Percentiles rank a stretch among this genome's conserved stretches.
These are phyloP conservation scores for Palloptera scutellata DNA, from an alignment of 2,888 invertebrate genomes.

Conservation along the genomic window DNA sequence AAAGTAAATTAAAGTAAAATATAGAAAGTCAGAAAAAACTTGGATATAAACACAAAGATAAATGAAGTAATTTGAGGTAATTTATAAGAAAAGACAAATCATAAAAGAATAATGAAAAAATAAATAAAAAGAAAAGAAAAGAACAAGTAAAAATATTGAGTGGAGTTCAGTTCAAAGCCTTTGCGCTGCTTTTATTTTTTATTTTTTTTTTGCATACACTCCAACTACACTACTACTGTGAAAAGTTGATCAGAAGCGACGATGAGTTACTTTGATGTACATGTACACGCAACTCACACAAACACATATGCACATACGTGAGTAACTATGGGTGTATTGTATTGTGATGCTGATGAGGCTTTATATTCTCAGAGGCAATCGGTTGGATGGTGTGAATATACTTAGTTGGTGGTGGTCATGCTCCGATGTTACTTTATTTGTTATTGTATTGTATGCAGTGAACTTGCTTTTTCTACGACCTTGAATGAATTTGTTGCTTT, in stretches of 20 bases:
- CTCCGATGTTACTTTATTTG: background rate
- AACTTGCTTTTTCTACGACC: background rate
- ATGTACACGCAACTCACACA: background rate
- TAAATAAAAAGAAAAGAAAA: background rate
- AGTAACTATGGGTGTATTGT: background rate
- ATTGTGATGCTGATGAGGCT: too few relatives aligned
- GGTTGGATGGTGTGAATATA: too few relatives aligned
- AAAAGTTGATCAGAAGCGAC: background rate
- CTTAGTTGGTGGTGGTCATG: background rate
- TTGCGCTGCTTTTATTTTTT: background rate
- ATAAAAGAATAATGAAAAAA: background rate
- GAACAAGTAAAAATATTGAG: constrained; percentile 10
- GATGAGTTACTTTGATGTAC: background rate
- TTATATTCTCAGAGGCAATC: too few relatives aligned
- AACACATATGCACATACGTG: background rate
- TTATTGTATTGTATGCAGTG: background rate
- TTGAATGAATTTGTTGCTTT: background rate
- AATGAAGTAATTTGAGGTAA: constrained; percentile 4
- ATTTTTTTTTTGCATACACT: background rate
- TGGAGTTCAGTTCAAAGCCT: background rate
- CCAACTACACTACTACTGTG: background rate
- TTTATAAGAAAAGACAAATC: background rate
- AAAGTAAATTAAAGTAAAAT: background rate
- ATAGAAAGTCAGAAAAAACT: background rate
- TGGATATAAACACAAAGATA: background rate